Evolutionary conservation across 2,797 vertebrate genomes (phyloP).

Genomic region (Silurus lanzhouensis): DNA sequence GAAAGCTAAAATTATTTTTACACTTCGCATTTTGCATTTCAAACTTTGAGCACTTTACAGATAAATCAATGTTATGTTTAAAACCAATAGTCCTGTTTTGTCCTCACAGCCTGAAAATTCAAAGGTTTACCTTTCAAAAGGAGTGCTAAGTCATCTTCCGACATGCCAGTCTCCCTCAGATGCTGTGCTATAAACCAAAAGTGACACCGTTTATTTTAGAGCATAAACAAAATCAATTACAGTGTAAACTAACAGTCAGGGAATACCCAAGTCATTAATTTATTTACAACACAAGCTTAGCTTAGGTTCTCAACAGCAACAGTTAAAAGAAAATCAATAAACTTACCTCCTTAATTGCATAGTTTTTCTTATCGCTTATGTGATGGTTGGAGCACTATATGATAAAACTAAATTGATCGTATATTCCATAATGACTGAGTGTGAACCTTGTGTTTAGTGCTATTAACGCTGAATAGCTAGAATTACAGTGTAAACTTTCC

Average conservation of each 20-base stretch:
- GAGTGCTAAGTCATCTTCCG: slow-evolving; percentile 67
- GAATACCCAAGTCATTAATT: slow-evolving; percentile 1
- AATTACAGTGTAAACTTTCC: slow-evolving; percentile 39
- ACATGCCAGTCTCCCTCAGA: slow-evolving; percentile 55
- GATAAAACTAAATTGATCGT: neutral
- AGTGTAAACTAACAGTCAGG: slow-evolving; percentile 26
- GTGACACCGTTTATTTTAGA: slow-evolving; percentile 36
- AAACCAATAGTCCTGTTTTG: slow-evolving; percentile 8
- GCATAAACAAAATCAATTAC: slow-evolving; percentile 22
- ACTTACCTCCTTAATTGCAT: slow-evolving; percentile 12
- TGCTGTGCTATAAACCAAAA: slow-evolving; percentile 51
- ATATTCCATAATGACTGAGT: neutral
- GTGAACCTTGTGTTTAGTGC: slow-evolving; percentile 21
- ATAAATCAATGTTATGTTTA: slow-evolving; percentile 23
- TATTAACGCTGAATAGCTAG: slow-evolving; percentile 21
- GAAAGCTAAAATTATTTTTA: slow-evolving; percentile 6
- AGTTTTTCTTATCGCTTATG: slow-evolving; percentile 3
- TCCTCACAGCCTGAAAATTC: slow-evolving; percentile 41
- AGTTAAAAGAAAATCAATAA: slow-evolving; percentile 1
- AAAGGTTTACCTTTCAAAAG: slow-evolving; percentile 69
- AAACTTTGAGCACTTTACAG: slow-evolving; percentile 2
- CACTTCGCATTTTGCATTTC: too few relatives aligned
- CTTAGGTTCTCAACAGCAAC: neutral
- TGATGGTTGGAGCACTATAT: neutral
- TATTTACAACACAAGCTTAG: slow-evolving; percentile 13